These are phyloP conservation scores for Linnaemya tessellans DNA, from an alignment of 2,888 invertebrate genomes.

Conservation along the genomic window DNA sequence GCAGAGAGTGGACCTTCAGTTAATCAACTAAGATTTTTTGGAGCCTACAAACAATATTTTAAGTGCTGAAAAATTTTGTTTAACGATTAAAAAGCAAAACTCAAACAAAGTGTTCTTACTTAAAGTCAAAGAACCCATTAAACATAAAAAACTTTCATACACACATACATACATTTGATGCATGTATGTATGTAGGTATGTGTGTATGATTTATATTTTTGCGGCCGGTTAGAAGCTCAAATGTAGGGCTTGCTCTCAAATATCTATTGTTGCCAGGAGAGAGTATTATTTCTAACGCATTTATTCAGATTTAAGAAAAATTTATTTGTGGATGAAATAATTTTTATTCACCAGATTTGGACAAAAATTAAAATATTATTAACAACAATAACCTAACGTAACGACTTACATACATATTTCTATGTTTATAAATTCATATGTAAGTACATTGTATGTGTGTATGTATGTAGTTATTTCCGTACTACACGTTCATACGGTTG, in stretches of 20 bases:
- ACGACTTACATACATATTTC: neutral
- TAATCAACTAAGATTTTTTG: conserved; percentile 22
- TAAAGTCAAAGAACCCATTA: conserved; percentile 49
- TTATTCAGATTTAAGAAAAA: neutral
- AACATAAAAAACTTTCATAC: conserved; percentile 12
- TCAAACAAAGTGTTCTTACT: neutral
- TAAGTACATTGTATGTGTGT: too few species aligned
- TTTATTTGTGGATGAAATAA: neutral
- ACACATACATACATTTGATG: neutral
- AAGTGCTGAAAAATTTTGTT: conserved; percentile 15
- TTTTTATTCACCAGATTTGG: neutral
- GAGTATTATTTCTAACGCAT: neutral
- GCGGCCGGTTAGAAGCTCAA: conserved; percentile 1
- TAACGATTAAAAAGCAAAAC: neutral
- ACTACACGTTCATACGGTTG: too few species aligned
- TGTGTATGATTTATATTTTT: neutral
- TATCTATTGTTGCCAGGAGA: conserved; percentile 6
- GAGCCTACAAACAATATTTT: neutral
- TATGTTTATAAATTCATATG: too few species aligned
- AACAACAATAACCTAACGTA: neutral
- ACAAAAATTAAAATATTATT: neutral
- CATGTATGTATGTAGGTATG: neutral
- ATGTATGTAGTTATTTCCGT: too few species aligned
- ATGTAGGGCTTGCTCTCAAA: conserved; percentile 1
- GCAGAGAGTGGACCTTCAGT: neutral